Evolutionary conservation across 2,797 vertebrate species (phyloP).

Genomic region (Cichlasoma orientale): DNA sequence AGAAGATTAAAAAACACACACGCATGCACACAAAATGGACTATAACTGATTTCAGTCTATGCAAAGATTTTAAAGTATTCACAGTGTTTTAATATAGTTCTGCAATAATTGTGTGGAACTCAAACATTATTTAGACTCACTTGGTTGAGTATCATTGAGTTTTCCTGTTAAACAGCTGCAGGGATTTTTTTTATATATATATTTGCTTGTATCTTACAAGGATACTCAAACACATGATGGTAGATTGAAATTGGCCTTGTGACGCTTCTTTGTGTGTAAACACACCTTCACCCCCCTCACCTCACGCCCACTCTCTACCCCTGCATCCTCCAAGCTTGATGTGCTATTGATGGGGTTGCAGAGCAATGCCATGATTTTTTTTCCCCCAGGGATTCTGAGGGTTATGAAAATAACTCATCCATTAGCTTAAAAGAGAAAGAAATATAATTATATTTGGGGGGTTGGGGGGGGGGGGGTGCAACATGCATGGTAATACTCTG

Average conservation of each 20-base stretch:
- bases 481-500: neutral
- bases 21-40: neutral
- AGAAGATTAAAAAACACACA: too few species aligned
- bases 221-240: neutral
- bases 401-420: slow-evolving; percentile 1
- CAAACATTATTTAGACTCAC: neutral
- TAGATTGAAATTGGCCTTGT: neutral
- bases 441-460: neutral
- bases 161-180: neutral
- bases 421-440: neutral
- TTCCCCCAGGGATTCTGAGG: neutral
- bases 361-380: neutral
- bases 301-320: neutral
- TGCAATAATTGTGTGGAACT: neutral
- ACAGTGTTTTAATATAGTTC: neutral
- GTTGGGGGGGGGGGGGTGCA: neutral
- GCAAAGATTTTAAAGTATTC: neutral
- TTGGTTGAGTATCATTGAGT: neutral
- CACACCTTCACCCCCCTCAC: neutral
- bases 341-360: slow-evolving; percentile 23
- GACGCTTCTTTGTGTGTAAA: neutral
- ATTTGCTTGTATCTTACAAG: neutral
- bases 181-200: slow-evolving; percentile 1
- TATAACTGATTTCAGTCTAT: neutral
- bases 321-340: neutral